phyloP scores from a whole-genome alignment of 2,888 invertebrate genomes.

The Drosophila flavopinicola region DNA sequence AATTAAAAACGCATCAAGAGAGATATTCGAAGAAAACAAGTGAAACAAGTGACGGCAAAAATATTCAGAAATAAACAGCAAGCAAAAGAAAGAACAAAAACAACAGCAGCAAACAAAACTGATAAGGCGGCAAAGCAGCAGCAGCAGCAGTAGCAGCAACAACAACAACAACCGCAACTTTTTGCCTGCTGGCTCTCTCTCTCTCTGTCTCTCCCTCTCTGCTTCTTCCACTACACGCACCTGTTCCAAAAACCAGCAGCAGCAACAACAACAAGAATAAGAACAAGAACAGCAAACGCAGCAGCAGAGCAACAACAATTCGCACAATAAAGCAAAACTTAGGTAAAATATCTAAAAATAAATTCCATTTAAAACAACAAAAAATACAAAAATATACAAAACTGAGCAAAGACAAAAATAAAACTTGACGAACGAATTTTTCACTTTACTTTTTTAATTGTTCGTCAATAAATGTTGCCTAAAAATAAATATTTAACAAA shows the following conservation, averaged over 20 bases:
- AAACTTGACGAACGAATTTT: constrained; percentile 33
- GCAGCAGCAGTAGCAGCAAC: constrained; percentile 32
- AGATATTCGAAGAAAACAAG: constrained; percentile 4
- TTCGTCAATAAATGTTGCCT: constrained; percentile 37
- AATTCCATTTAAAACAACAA: constrained; percentile 70
- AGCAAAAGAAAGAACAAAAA: constrained; percentile 24
- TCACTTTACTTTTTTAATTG: constrained; percentile 15
- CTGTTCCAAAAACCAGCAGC: constrained; percentile 41
- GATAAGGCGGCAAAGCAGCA: constrained; percentile 42
- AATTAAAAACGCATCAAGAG: constrained; percentile 19
- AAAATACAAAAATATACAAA: constrained; percentile 14
- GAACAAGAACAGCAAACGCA: constrained; percentile 35
- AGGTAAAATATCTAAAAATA: constrained; percentile 82
- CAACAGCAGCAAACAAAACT: constrained; percentile 37
- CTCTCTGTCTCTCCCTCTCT: constrained; percentile 20
- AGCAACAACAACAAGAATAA: constrained; percentile 37
- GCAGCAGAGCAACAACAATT: constrained; percentile 45
- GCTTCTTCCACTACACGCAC: constrained; percentile 39
- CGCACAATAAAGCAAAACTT: constrained; percentile 74
- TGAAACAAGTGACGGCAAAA: constrained; percentile 41
- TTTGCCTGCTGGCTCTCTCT: constrained; percentile 1
- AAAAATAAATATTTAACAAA: constrained; percentile 51
- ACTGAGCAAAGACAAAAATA: constrained; percentile 33
- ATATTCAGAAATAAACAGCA: not conserved
- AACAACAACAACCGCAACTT: constrained; percentile 45